phyloP scores from a whole-genome alignment of 2,888 invertebrate species.

The Leptinotarsa rubiginosa region DNA sequence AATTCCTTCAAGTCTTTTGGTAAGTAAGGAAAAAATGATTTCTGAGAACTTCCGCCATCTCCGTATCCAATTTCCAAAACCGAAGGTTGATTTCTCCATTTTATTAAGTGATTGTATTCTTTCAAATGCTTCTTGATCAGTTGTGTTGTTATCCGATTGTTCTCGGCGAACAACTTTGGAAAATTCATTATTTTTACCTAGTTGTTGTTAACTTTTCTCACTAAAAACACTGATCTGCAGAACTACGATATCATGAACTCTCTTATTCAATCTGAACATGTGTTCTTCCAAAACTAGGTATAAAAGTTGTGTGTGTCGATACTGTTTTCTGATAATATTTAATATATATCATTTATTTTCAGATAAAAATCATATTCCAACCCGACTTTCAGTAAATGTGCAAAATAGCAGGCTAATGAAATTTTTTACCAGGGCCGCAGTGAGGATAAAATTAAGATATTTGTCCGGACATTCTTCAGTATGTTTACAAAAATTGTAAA shows the following conservation, averaged over 20 bases:
- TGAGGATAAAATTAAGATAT: no score
- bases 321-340: no score
- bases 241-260: not conserved
- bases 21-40: not conserved
- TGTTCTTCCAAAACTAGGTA: no score
- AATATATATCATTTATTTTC: no score
- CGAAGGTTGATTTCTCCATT: slow-evolving; percentile 15
- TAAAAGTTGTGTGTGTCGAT: no score
- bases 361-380: no score
- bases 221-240: not conserved
- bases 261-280: no score
- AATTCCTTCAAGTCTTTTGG: not conserved
- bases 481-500: no score
- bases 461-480: no score
- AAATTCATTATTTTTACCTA: not conserved
- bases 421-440: no score
- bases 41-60: not conserved
- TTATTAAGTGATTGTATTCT: slow-evolving; percentile 15
- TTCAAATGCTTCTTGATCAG: not conserved
- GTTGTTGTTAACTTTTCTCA: not conserved
- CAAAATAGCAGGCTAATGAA: rapidly evolving
- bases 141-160: not conserved
- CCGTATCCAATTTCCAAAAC: not conserved
- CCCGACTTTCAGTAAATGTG: no score
- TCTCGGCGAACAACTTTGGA: not conserved